Evolutionary conservation across 2,888 invertebrate species (phyloP).

Genomic region (Sesia bembeciformis): DNA sequence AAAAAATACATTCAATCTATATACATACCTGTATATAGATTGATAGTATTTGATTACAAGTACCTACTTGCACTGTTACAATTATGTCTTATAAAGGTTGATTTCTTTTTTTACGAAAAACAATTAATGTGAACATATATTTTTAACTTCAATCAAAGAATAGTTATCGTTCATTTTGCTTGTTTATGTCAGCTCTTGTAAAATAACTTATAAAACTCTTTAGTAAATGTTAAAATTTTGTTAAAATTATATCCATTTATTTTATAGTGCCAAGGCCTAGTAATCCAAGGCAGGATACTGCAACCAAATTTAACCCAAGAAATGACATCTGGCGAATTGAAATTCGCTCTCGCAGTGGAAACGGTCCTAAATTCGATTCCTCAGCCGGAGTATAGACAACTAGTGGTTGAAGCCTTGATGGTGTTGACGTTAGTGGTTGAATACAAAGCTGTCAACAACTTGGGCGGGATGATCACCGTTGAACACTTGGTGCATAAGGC

Average conservation of each 20-base stretch:
- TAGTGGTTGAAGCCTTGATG: conserved; percentile 98
- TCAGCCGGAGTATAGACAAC: conserved; percentile 97
- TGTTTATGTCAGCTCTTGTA: background rate
- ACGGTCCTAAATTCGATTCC: conserved; percentile 97
- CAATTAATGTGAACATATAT: no score
- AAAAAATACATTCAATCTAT: no score
- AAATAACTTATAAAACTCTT: background rate
- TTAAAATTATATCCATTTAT: background rate
- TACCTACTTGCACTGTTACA: no score
- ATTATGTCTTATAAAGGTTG: no score
- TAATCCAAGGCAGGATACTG: conserved; percentile 92
- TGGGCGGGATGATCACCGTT: conserved; percentile 89
- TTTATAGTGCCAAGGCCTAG: conserved; percentile 89
- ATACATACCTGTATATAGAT: no score
- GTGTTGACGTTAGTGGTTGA: conserved; percentile 93
- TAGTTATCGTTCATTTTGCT: background rate
- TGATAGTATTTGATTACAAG: no score
- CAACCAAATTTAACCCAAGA: conserved; percentile 96
- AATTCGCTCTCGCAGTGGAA: conserved; percentile 98
- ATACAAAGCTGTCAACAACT: conserved; percentile 83
- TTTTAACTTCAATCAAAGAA: background rate
- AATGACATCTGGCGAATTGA: conserved; percentile 99
- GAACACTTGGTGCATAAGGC: conserved; percentile 95
- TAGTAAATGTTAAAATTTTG: background rate
- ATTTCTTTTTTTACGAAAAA: no score